Conservation (phyloP, 2,888 invertebrate species). For the Gerris lacustris region DNA sequence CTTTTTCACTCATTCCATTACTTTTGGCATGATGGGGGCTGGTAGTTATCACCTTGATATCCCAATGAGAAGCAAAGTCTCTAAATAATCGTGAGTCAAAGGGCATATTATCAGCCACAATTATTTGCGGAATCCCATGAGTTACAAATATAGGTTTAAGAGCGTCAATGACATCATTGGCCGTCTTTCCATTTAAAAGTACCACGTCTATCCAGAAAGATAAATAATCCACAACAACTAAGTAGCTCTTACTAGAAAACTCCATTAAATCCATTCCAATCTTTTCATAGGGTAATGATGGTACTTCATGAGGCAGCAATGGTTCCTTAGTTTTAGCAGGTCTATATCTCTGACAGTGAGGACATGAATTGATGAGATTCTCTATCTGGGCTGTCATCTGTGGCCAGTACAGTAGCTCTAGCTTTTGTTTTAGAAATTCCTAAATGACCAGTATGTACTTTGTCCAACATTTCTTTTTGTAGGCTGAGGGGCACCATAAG, state of each 20-base stretch:
- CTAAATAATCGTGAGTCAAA: conserved; percentile 13
- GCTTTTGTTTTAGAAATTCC: neutral
- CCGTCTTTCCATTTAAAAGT: neutral
- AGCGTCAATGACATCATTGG: neutral
- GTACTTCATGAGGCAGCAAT: neutral
- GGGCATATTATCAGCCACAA: conserved; percentile 17
- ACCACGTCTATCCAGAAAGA: neutral
- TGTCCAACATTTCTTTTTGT: neutral
- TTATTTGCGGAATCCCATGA: conserved; percentile 14
- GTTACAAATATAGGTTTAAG: conserved; percentile 8
- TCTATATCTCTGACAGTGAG: neutral
- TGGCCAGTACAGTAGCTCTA: neutral
- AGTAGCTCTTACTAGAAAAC: neutral
- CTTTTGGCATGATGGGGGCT: conserved; percentile 14
- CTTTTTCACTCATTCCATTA: conserved; percentile 13
- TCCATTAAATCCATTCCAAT: neutral
- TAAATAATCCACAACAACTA: neutral
- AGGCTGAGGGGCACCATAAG: neutral
- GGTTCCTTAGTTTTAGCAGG: neutral
- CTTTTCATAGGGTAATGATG: neutral
- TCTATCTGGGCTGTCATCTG: neutral
- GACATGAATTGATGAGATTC: neutral
- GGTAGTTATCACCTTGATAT: conserved; percentile 16
- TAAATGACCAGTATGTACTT: neutral
- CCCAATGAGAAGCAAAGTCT: conserved; percentile 14